A percentile compares a stretch with the other conserved stretches of the same genome.
Conservation (phyloP, 1,140 invertebrate species). For the Daktulosphaira vitifoliae region DNA sequence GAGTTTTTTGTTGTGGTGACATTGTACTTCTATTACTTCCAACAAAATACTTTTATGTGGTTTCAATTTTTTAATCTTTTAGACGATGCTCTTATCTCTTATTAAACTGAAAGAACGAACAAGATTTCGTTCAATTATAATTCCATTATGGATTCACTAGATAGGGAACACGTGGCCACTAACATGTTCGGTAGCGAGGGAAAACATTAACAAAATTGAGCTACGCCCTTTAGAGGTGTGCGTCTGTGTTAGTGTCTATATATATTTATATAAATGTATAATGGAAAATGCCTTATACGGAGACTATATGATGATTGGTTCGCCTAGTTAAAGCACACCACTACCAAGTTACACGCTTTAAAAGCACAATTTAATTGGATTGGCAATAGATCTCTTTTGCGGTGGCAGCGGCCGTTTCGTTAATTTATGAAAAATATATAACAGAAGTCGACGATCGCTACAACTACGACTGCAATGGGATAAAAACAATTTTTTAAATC, state of each 20-base stretch:
- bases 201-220: conserved; percentile 29
- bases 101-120: conserved; percentile 5
- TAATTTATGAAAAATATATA: conserved; percentile 32
- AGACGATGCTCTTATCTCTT: conserved; percentile 1
- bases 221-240: conserved; percentile 14
- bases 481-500: no score
- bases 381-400: conserved; percentile 27
- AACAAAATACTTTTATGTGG: neutral
- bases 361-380: conserved; percentile 30
- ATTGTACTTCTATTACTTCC: no score
- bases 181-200: no score
- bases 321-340: no score
- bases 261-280: no score
- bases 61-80: conserved; percentile 19
- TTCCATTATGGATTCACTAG: conserved; percentile 17
- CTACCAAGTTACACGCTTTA: no score
- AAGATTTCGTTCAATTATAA: conserved; percentile 17
- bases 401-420: conserved; percentile 21
- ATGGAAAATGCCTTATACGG: neutral
- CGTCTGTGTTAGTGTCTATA: neutral
- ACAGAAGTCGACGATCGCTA: conserved; percentile 9
- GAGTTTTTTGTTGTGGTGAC: no score
- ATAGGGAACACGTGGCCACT: no score
- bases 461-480: neutral
- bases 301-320: conserved; percentile 26